Percentiles rank a stretch among this genome's conserved stretches.
Evolutionary conservation across 37 sponge, comb jelly and placozoan genomes (phyloP).

Genomic region (Spongilla lacustris): DNA sequence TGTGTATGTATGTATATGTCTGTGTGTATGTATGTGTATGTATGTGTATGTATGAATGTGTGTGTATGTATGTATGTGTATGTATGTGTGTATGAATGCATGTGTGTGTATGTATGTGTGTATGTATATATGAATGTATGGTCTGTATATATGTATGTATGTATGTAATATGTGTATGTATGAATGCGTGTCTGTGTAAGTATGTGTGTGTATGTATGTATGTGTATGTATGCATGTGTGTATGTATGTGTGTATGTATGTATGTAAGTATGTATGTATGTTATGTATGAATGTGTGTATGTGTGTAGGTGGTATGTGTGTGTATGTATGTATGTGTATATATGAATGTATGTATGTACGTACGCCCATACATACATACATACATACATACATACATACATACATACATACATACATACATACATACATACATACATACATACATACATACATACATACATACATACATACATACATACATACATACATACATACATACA

Average conservation of each 20-base stretch:
- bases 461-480: no score
- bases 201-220: conserved; percentile 27
- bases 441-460: no score
- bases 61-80: not conserved
- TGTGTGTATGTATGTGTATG: conserved; percentile 14
- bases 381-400: no score
- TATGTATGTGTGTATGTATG: not conserved
- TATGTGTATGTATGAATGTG: not conserved
- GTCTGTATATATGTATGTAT: conserved; percentile 13
- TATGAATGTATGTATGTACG: no score
- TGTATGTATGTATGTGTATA: not conserved
- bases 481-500: not conserved
- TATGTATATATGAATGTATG: conserved; percentile 16
- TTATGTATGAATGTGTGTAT: no score
- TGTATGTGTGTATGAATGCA: no score
- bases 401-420: no score
- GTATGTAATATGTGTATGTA: not conserved
- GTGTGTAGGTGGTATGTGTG: not conserved
- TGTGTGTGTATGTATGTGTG: no score
- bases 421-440: no score
- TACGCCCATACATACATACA: no score
- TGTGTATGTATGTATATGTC: not conserved
- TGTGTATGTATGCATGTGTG: conserved; percentile 20
- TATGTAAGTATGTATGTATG: no score
- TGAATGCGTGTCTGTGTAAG: conserved; percentile 32